Evolutionary conservation across 2,113 vertebrate species (phyloP).

Genomic region (Grammomys dolichurus): DNA sequence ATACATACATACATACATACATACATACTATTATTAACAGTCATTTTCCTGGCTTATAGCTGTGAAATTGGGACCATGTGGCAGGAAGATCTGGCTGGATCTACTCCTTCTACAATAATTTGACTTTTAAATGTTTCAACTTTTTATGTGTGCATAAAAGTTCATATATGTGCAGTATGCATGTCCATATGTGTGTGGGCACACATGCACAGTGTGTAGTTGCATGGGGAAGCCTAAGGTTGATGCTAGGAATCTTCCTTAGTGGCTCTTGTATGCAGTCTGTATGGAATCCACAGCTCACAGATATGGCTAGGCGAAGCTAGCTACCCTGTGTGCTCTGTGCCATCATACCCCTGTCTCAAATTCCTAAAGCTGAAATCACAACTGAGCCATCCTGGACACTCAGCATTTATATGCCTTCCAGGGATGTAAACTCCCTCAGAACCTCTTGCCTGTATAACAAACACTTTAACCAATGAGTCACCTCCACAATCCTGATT

Average conservation of each 20-base stretch:
- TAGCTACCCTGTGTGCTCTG: background rate
- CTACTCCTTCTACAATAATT: background rate
- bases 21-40: background rate
- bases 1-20: no score
- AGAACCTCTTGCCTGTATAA: background rate
- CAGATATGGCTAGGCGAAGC: no score
- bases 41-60: background rate
- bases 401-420: background rate
- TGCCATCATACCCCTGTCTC: background rate
- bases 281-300: background rate
- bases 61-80: accelerated
- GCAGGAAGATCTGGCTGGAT: background rate
- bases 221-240: background rate
- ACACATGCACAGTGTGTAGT: background rate
- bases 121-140: background rate
- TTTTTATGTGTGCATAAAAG: background rate
- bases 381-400: background rate
- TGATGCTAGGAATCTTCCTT: background rate
- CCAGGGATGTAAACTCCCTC: background rate
- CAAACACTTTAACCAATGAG: background rate
- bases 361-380: background rate
- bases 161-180: background rate
- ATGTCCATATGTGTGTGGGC: background rate
- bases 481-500: no score
- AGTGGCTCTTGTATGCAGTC: background rate